Percentiles rank a stretch among this genome's conserved stretches.
Conservation (phyloP, 2,113 vertebrate species). For the Opisthocomus hoazin region DNA sequence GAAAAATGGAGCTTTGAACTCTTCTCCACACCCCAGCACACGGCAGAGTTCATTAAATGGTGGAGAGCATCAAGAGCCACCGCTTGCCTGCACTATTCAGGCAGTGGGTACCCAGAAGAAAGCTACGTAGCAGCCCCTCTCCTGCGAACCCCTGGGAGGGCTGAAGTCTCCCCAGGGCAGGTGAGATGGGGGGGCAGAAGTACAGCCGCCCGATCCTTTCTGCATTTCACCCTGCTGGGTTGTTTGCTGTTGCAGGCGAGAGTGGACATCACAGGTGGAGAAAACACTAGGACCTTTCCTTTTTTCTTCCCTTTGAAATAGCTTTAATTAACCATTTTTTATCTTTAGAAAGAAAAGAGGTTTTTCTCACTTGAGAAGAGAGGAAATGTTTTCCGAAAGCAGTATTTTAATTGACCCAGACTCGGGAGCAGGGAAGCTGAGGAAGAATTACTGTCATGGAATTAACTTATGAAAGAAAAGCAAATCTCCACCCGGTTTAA, state of each 20-base stretch:
- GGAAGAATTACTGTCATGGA: neutral
- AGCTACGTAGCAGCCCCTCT: neutral
- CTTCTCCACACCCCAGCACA: neutral
- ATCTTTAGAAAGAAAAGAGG: neutral
- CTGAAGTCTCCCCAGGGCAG: neutral
- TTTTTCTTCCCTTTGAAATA: neutral
- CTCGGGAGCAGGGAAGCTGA: neutral
- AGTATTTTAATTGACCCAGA: neutral
- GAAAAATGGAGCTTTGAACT: neutral
- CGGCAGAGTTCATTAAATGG: neutral
- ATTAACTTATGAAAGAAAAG: constrained; percentile 51
- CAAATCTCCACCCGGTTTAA: constrained; percentile 52
- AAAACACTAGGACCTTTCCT: neutral
- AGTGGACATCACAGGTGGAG: neutral
- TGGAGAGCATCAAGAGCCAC: neutral
- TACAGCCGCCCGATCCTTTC: neutral
- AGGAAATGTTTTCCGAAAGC: neutral
- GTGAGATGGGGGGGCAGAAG: neutral
- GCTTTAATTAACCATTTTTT: neutral
- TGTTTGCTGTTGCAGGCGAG: neutral
- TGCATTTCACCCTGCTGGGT: neutral
- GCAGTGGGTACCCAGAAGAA: neutral
- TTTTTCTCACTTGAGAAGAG: neutral
- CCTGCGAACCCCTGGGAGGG: neutral
- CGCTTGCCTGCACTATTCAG: neutral